Conservation (phyloP, 2,888 invertebrate species). For the Linhomoeus sp. region DNA sequence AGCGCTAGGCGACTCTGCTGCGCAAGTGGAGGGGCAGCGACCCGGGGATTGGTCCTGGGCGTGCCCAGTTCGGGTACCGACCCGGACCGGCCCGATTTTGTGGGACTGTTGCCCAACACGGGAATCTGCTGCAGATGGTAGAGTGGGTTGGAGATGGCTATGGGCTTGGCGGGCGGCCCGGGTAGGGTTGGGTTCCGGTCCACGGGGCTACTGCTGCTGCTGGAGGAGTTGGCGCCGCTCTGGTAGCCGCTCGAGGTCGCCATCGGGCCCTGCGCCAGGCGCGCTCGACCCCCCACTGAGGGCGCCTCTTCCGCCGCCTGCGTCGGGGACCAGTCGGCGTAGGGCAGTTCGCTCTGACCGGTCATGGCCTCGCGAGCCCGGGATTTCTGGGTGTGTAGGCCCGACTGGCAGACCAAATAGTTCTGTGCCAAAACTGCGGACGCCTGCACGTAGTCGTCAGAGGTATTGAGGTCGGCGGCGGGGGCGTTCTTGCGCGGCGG, state of each 20-base stretch:
- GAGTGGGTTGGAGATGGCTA: conserved; percentile 6
- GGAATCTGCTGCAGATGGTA: neutral
- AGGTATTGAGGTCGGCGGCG: conserved; percentile 2
- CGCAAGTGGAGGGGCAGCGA: too few species aligned
- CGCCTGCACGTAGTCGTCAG: conserved; percentile 4
- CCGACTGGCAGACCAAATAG: neutral
- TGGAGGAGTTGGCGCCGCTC: neutral
- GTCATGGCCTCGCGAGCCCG: neutral
- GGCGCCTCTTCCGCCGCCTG: neutral
- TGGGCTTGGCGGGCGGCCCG: conserved; percentile 4
- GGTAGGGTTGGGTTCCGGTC: conserved; percentile 5
- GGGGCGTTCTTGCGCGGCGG: neutral
- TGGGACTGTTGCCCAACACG: too few species aligned
- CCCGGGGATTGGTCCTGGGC: too few species aligned
- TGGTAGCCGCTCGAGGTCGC: neutral
- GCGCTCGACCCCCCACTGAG: too few species aligned
- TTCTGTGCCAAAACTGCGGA: conserved; percentile 2
- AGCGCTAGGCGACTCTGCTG: too few species aligned
- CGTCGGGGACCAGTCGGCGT: neutral
- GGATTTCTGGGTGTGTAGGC: neutral
- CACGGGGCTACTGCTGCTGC: conserved; percentile 1
- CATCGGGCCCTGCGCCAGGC: too few species aligned
- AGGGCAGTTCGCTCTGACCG: neutral
- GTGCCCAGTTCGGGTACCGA: too few species aligned
- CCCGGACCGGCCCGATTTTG: too few species aligned